Conservation (phyloP, 2,888 invertebrate species). For the Agriopis leucophaearia region DNA sequence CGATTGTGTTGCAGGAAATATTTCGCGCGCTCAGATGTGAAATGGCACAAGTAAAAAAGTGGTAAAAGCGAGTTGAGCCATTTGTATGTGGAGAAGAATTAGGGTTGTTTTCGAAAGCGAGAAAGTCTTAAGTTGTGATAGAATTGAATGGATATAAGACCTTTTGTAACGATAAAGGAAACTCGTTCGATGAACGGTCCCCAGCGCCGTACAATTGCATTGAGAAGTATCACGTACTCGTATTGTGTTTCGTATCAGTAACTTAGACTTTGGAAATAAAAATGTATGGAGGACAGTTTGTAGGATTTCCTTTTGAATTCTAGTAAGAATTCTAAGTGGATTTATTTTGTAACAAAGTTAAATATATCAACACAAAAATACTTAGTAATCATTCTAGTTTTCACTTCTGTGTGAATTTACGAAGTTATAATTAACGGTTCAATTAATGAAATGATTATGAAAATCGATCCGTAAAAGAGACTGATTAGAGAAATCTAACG, state of each 20-base stretch:
- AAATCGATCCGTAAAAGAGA: no score
- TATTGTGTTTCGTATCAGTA: slow-evolving; percentile 58
- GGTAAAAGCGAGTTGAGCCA: slow-evolving; percentile 57
- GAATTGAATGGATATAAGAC: slow-evolving; percentile 62
- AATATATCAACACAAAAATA: not conserved
- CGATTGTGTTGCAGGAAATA: slow-evolving; percentile 60
- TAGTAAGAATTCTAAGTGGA: slow-evolving; percentile 21
- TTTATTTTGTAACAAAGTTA: slow-evolving; percentile 24
- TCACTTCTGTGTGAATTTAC: no score
- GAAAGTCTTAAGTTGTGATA: slow-evolving; percentile 58
- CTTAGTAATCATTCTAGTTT: not conserved
- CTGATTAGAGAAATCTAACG: no score
- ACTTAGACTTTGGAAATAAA: slow-evolving; percentile 45
- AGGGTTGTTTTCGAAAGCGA: slow-evolving; percentile 56
- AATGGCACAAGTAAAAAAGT: slow-evolving; percentile 61
- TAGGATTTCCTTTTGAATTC: slow-evolving; percentile 44
- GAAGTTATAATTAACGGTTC: no score
- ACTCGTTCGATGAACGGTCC: slow-evolving; percentile 81
- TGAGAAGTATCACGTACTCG: slow-evolving; percentile 69
- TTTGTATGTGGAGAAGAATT: slow-evolving; percentile 57
- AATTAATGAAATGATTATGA: no score
- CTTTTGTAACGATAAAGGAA: slow-evolving; percentile 59
- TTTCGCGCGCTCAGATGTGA: slow-evolving; percentile 49
- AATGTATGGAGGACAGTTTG: slow-evolving; percentile 37
- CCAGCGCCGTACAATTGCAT: slow-evolving; percentile 76